Evolutionary conservation across 2,113 vertebrate species (phyloP), one percentile per base, ranked within the genome.

Genomic region (Phaethornis superciliosus): DNA sequence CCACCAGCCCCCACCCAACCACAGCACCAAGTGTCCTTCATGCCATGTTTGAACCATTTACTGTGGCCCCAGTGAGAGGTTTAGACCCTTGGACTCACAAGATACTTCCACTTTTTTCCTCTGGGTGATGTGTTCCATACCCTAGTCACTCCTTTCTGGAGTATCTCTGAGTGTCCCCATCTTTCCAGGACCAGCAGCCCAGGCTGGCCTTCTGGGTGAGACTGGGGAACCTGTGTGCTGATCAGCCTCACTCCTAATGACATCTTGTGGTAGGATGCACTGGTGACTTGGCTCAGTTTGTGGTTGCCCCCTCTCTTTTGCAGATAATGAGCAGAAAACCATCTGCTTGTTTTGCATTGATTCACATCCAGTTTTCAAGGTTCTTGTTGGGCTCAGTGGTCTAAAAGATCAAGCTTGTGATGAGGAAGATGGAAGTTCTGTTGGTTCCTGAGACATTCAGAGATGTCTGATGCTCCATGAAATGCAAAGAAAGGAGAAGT

Each of bases 1-100:
- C 30, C 0, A 0, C 33, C 79, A 91, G 85, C n/a, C 62, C 75
- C 71, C 9, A 0, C 77, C 63, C 33, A 74, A 5, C 81, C 1
- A 0, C 46, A 84, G 68, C 86, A 70, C 55, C 23, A n/a, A 37
- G n/a, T 11, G 47, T 54, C 27, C 26, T 77, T 28, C 65, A 63
- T 22, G 20, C 51, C 59, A 21, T 0, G 1, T 20, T 74, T 35
- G 62, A 81, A 71, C 30, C 44, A n/a, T 70, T 87, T 62, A 21
- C 23, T 30, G 60, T 52, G 64, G 35, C 46, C n/a, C 42, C 47
- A 33, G 27, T 0, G 8, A 81, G 35, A 81, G 17, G 74, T 52
- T 59, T 7, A 59, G 51, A 7, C 59, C 70, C 37, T 11, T 59
- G 67, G 60, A 28, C 15, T 47, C 44, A 59, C 15, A 63, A n/a